Percentiles rank a stretch among this genome's conserved stretches.
Evolutionary conservation across 23 tunicate genomes (phyloP).

Genomic region (Pegea sp.): DNA sequence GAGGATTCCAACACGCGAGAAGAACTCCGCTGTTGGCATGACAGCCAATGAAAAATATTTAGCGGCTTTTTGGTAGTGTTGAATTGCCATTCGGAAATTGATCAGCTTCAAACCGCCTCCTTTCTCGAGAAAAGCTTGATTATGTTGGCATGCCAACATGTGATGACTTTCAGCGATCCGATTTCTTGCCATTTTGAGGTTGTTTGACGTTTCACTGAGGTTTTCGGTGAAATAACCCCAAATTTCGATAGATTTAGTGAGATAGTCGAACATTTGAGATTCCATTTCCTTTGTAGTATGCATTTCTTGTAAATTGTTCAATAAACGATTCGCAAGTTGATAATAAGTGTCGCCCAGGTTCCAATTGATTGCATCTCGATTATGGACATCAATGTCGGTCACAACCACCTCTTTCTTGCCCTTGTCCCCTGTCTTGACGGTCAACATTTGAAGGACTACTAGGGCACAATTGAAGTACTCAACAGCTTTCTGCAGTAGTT

Average conservation of each 20-base stretch:
- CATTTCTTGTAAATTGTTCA: not conserved
- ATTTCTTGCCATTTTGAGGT: not conserved
- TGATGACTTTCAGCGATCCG: not conserved
- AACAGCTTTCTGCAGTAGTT: too few species aligned
- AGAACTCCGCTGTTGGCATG: conserved; percentile 1
- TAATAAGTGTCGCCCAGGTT: not conserved
- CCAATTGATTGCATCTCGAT: not conserved
- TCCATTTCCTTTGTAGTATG: not conserved
- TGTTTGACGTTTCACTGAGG: not conserved
- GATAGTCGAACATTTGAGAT: not conserved
- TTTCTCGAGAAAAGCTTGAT: not conserved
- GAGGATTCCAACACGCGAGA: conserved; percentile 1
- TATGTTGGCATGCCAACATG: not conserved
- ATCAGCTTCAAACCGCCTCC: not conserved
- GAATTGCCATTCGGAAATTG: not conserved
- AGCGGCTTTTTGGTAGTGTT: not conserved
- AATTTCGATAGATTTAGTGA: not conserved
- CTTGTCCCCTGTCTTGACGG: too few species aligned
- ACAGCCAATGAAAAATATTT: not conserved
- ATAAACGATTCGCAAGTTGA: not conserved
- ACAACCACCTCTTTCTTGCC: too few species aligned
- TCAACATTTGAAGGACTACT: too few species aligned
- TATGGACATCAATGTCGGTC: too few species aligned
- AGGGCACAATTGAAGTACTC: too few species aligned
- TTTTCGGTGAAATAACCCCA: not conserved